Evolutionary conservation across 2,888 invertebrate species (phyloP).

Genomic region (Tinea semifulvella): DNA sequence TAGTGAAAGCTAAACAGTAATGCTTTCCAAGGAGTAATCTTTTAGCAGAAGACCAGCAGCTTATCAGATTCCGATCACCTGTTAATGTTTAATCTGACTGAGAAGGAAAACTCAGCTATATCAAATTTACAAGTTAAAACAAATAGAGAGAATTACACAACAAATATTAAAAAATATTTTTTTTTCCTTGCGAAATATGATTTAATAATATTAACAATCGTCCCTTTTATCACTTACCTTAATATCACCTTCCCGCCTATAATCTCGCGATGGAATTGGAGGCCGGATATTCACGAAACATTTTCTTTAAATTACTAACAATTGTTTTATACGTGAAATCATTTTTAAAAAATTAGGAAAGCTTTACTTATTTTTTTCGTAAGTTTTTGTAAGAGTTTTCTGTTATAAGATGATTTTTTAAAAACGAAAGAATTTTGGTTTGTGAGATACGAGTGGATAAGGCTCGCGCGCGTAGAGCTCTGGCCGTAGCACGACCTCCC

Average conservation of each 20-base stretch:
- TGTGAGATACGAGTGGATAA: constrained; percentile 8
- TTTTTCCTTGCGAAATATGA: no score
- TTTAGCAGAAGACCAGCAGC: no score
- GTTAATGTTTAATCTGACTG: no score
- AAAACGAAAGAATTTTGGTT: not conserved
- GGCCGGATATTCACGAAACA: constrained; percentile 4
- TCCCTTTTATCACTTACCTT: no score
- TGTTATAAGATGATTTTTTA: not conserved
- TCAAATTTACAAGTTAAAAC: no score
- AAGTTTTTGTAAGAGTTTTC: not conserved
- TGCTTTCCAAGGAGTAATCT: no score
- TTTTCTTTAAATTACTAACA: constrained; percentile 5
- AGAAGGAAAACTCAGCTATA: no score
- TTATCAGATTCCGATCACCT: no score
- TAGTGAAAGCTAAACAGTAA: no score
- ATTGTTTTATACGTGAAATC: not conserved
- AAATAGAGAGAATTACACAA: no score
- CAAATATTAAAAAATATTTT: no score
- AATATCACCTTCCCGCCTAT: constrained; percentile 3
- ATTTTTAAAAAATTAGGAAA: not conserved
- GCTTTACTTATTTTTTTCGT: not conserved
- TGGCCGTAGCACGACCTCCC: constrained; percentile 12
- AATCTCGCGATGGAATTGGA: not conserved
- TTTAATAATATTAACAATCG: no score
- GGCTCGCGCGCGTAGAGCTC: constrained; percentile 5